These are phyloP conservation scores for Uropetala carovei DNA, from an alignment of 2,888 invertebrate genomes.

Conservation along the genomic window DNA sequence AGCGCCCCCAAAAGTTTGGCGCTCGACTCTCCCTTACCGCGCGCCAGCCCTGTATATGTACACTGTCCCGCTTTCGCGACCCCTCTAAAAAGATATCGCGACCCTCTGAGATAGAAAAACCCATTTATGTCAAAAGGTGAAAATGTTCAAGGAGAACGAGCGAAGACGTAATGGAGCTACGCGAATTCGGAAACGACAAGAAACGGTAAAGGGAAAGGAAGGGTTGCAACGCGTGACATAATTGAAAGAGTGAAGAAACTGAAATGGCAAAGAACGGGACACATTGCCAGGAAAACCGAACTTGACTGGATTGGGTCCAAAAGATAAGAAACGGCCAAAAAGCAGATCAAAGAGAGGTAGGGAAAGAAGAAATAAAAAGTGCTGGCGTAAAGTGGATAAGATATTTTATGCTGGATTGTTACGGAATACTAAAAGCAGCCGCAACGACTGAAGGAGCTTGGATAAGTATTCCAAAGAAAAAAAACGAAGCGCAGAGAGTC, in stretches of 20 bases:
- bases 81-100: neutral
- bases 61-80: too few species aligned
- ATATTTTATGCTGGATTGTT: neutral
- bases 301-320: conserved; percentile 3
- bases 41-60: too few species aligned
- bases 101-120: neutral
- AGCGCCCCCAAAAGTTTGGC: too few species aligned
- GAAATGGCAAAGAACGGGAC: neutral
- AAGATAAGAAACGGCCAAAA: conserved; percentile 24
- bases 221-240: neutral
- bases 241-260: neutral
- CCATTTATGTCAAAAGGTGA: neutral
- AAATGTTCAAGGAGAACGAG: neutral
- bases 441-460: too few species aligned
- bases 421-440: too few species aligned
- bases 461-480: too few species aligned
- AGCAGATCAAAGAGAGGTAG: neutral
- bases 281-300: neutral
- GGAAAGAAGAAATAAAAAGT: neutral
- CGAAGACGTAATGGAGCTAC: neutral
- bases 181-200: neutral
- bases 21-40: too few species aligned
- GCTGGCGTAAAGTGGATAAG: neutral
- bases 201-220: neutral
- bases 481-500: too few species aligned